Conservation (phyloP, 2,888 invertebrate genomes). For the Ectropis crepuscularia region DNA sequence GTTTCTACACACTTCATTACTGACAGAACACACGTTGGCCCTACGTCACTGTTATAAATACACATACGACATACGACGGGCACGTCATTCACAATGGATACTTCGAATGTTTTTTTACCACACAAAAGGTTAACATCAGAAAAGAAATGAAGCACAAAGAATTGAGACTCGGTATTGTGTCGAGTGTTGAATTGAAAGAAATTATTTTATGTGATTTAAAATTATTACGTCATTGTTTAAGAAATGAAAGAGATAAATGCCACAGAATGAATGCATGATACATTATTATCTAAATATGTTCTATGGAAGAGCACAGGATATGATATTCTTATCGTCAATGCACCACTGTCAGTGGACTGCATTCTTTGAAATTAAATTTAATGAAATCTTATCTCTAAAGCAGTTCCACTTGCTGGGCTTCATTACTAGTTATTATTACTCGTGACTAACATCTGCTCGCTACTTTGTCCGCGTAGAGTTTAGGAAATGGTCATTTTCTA, state of each 20-base stretch:
- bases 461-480: no score
- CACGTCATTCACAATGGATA: constrained; percentile 43
- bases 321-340: constrained; percentile 1
- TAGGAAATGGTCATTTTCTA: no score
- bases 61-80: constrained; percentile 37
- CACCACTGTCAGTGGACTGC: neutral
- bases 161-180: constrained; percentile 18
- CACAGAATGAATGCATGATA: neutral
- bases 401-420: constrained; percentile 2
- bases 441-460: no score
- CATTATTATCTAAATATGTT: constrained; percentile 4
- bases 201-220: neutral
- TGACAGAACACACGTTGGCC: constrained; percentile 16
- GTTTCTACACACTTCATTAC: constrained; percentile 9
- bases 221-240: constrained; percentile 2
- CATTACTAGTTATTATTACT: neutral
- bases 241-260: neutral
- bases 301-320: constrained; percentile 1
- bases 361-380: constrained; percentile 8
- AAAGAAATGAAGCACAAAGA: constrained; percentile 20
- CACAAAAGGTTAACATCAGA: constrained; percentile 15
- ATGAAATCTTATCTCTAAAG: constrained; percentile 9
- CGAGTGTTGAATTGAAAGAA: constrained; percentile 12
- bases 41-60: constrained; percentile 44
- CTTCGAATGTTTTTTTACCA: constrained; percentile 22